Evolutionary conservation across 1,140 invertebrate species (phyloP).

Genomic region (Apis florea): DNA sequence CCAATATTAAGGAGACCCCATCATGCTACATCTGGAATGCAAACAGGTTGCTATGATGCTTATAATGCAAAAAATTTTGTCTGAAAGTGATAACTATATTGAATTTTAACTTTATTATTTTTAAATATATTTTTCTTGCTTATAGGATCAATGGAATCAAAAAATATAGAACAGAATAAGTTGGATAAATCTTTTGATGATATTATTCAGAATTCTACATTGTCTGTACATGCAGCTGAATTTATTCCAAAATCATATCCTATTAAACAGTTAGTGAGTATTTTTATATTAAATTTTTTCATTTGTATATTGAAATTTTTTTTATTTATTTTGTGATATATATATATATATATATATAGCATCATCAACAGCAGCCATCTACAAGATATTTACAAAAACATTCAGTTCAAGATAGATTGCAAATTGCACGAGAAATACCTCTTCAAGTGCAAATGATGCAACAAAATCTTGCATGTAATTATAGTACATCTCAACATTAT

Average conservation of each 20-base stretch:
- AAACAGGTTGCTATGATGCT: conserved; percentile 29
- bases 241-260: conserved; percentile 66
- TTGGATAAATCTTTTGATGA: conserved; percentile 34
- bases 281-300: background rate
- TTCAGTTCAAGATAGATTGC: conserved; percentile 67
- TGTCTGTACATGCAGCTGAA: conserved; percentile 70
- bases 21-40: conserved; percentile 14
- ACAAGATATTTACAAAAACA: conserved; percentile 7
- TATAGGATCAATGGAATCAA: conserved; percentile 3
- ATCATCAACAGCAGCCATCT: background rate
- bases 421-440: conserved; percentile 57
- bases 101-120: background rate
- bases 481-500: conserved; percentile 32
- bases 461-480: background rate
- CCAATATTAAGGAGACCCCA: conserved; percentile 58
- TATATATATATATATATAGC: background rate
- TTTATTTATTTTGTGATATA: conserved; percentile 1
- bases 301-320: background rate
- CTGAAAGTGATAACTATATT: background rate
- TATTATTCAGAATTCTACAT: conserved; percentile 66
- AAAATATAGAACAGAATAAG: conserved; percentile 11
- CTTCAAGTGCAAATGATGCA: background rate
- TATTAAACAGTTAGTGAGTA: background rate
- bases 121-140: background rate
- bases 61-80: background rate